These are phyloP conservation scores for Drosophila kokeensis DNA, from an alignment of 2,888 invertebrate species.

Conservation along the genomic window DNA sequence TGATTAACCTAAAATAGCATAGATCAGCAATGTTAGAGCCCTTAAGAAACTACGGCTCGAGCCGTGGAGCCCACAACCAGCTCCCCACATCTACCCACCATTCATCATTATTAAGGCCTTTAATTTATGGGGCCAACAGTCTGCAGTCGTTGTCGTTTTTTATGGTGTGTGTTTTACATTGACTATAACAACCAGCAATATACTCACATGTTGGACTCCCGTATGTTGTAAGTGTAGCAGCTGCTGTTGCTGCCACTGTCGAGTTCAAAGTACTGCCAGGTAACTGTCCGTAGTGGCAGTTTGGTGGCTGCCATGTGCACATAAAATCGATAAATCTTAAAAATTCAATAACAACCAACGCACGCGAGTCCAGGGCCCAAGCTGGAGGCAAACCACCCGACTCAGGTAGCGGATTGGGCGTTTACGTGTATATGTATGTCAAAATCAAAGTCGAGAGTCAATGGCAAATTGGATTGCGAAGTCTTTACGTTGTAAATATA, in stretches of 20 bases:
- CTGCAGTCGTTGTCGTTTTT: constrained; percentile 67
- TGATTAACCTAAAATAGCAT: constrained; percentile 27
- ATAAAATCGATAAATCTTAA: constrained; percentile 79
- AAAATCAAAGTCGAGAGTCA: constrained; percentile 68
- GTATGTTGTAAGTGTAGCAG: constrained; percentile 47
- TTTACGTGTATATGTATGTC: constrained; percentile 30
- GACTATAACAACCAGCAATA: constrained; percentile 73
- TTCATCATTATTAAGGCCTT: constrained; percentile 77
- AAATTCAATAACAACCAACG: constrained; percentile 76
- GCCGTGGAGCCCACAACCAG: neutral
- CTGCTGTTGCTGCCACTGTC: constrained; percentile 42
- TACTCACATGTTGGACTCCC: constrained; percentile 14
- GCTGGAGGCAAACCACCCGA: constrained; percentile 22
- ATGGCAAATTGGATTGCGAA: constrained; percentile 65
- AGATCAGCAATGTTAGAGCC: constrained; percentile 25
- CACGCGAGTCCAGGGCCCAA: constrained; percentile 53
- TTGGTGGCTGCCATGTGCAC: constrained; percentile 39
- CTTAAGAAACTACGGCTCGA: constrained; percentile 40
- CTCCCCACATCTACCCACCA: constrained; percentile 15
- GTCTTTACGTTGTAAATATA: constrained; percentile 9
- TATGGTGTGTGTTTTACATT: constrained; percentile 75
- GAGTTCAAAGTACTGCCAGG: constrained; percentile 58
- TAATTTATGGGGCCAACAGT: constrained; percentile 66
- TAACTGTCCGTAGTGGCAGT: constrained; percentile 22
- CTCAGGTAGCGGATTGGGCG: too few relatives aligned